These are phyloP conservation scores for Apteryx mantelli DNA, from an alignment of 2,113 vertebrate genomes.

Conservation along the genomic window DNA sequence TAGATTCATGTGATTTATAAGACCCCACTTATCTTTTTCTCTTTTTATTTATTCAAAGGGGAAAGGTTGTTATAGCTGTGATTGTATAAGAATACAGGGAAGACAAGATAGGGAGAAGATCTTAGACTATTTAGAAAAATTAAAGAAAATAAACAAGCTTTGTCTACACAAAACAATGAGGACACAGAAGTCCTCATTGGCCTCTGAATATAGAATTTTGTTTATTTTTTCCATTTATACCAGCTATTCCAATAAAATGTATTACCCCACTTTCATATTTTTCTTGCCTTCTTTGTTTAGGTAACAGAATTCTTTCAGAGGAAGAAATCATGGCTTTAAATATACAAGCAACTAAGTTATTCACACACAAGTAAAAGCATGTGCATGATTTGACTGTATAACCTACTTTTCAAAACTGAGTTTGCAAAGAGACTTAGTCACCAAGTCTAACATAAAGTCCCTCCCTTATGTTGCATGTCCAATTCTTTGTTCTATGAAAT, in stretches of 20 bases:
- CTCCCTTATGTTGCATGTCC: background rate
- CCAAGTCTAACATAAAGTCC: background rate
- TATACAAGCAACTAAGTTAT: background rate
- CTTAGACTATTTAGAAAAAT: background rate
- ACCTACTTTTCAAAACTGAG: background rate
- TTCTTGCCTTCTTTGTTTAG: background rate
- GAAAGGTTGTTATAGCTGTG: background rate
- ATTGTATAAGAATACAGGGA: background rate
- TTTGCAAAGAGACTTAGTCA: background rate
- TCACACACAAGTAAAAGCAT: background rate
- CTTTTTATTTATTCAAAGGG: background rate
- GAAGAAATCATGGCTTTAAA: background rate
- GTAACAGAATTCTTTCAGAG: background rate
- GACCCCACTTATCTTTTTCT: too few relatives aligned
- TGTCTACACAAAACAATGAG: background rate
- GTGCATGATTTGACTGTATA: background rate
- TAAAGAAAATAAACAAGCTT: background rate
- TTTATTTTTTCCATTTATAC: background rate
- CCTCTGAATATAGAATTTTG: background rate
- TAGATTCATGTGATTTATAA: background rate
- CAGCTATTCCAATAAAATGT: background rate
- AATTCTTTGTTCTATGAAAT: slow-evolving; percentile 29
- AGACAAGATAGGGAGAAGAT: too few relatives aligned
- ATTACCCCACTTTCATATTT: background rate
- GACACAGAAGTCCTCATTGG: background rate